Conservation (phyloP, 2,113 vertebrate genomes). For the Salminus brasiliensis region DNA sequence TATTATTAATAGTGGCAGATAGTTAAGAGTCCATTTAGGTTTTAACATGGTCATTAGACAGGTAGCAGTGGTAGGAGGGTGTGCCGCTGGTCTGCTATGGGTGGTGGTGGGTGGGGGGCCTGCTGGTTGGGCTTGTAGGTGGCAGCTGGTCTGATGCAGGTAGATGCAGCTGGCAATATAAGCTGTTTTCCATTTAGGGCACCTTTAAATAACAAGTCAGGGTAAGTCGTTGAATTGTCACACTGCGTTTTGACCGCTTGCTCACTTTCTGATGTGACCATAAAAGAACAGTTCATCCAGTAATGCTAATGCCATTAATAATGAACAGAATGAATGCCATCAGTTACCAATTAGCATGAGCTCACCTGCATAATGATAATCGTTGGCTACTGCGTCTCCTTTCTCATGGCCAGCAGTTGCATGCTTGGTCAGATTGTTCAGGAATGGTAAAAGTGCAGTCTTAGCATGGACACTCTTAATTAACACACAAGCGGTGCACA, state of each 20-base stretch:
- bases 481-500: constrained; percentile 65
- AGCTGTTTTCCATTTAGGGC: no score
- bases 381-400: neutral
- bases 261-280: constrained; percentile 41
- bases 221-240: rapidly evolving
- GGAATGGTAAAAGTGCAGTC: constrained; percentile 54
- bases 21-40: no score
- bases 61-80: no score
- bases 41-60: no score
- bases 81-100: no score
- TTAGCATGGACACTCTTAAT: constrained; percentile 70
- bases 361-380: neutral
- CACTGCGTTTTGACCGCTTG: neutral
- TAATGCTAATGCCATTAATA: neutral
- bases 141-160: no score
- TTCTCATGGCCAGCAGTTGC: neutral
- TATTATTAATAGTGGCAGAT: no score
- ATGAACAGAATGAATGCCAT: neutral
- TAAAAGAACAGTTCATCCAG: constrained; percentile 36
- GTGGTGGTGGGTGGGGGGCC: no score
- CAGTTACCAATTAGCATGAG: neutral
- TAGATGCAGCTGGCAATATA: no score
- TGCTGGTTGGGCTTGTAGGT: no score
- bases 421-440: constrained; percentile 22
- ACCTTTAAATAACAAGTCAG: no score